Evolutionary conservation across 2,888 invertebrate species (phyloP).

Genomic region (Allacma fusca): DNA sequence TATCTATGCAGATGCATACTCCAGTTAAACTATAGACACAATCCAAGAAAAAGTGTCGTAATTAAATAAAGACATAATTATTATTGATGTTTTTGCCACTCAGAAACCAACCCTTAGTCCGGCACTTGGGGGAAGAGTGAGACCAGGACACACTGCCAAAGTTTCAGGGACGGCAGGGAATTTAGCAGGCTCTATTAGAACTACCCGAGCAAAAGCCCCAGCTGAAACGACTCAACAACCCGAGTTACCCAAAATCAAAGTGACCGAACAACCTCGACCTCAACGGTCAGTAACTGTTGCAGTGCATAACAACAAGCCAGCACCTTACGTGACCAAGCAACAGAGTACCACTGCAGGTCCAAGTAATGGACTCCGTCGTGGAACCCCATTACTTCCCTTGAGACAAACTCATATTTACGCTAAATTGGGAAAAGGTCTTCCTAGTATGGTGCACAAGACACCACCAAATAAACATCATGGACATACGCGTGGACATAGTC

Average conservation of each 20-base stretch:
- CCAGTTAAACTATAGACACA: too few relatives aligned
- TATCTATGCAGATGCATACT: too few relatives aligned
- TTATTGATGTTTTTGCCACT: too few relatives aligned
- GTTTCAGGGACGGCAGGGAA: too few relatives aligned
- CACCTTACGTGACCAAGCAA: neutral
- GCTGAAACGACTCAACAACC: neutral
- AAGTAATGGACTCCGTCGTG: neutral
- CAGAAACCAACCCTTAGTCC: too few relatives aligned
- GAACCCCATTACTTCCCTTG: neutral
- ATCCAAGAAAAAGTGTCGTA: too few relatives aligned
- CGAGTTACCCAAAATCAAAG: neutral
- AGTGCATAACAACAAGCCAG: neutral
- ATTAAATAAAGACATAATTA: too few relatives aligned
- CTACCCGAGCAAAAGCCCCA: neutral
- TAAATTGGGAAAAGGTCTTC: neutral
- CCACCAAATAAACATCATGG: neutral
- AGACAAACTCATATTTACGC: neutral
- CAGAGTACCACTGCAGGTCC: neutral
- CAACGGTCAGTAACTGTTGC: neutral
- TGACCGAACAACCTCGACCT: neutral
- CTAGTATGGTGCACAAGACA: neutral
- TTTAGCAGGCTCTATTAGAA: neutral
- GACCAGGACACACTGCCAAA: too few relatives aligned
- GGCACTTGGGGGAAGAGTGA: too few relatives aligned
- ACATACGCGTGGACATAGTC: neutral